A percentile compares a stretch with the other conserved stretches of the same genome.
These are phyloP conservation scores for Noctilio leporinus DNA, from an alignment of 2,113 vertebrate genomes.

Conservation along the genomic window DNA sequence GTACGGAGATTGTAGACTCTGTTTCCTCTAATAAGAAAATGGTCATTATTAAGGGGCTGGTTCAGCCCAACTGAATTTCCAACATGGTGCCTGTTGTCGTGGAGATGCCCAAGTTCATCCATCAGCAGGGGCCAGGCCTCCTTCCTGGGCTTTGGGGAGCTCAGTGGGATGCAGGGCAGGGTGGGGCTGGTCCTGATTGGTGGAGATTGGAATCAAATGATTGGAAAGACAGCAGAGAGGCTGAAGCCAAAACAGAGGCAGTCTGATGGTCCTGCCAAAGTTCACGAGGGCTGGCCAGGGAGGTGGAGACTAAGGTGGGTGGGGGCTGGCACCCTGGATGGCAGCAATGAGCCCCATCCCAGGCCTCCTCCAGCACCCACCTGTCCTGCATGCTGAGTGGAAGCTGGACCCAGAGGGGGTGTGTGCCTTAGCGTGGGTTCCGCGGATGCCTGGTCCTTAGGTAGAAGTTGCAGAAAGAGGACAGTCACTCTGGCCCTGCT, in stretches of 20 bases:
- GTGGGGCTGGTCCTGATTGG: neutral
- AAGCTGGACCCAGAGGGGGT: neutral
- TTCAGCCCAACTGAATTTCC: neutral
- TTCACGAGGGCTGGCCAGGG: neutral
- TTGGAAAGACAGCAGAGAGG: neutral
- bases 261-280: neutral
- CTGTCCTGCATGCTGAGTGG: neutral
- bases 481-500: neutral
- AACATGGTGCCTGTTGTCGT: neutral
- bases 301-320: neutral
- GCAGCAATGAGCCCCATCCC: rapidly evolving
- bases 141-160: neutral
- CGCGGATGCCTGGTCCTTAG: neutral
- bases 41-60: neutral
- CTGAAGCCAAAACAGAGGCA: neutral
- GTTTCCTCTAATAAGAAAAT: neutral
- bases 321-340: too few relatives aligned
- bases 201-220: neutral
- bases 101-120: neutral
- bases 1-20: neutral
- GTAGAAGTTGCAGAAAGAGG: neutral
- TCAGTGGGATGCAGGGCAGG: neutral
- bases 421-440: neutral
- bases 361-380: neutral
- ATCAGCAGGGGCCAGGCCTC: too few relatives aligned